Base-by-base conservation (phyloP, 1,140 invertebrate genomes). In the Drosophila albomicans region DNA sequence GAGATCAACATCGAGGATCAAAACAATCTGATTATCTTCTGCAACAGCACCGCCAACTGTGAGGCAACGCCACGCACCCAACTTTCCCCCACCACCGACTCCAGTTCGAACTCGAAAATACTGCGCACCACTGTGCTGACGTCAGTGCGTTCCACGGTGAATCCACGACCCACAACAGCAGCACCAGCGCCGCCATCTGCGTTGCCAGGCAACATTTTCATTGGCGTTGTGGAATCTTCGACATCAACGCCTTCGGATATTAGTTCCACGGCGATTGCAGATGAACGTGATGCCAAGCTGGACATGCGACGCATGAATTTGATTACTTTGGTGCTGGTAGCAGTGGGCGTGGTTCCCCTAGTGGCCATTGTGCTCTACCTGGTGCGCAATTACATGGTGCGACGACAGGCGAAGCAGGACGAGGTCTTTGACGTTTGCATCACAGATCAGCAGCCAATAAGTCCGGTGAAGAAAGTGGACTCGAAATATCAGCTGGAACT, bases 401-500 rank as follows among this genome's bases (percentile, higher is more conserved):
- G 94, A 30, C 94, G 94, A 57, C 93, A 93, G 48, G 94, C 94
- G 88, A 94, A 95, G 75, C 93, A 94, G 69, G 93, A 94, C 65
- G 94, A 94, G 15, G 94, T 94, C 70, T 94, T 94, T 57, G 94
- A 94, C 74, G 93, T 94, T 2, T 94, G 94, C 75, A 94, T 94
- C 59, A 93, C 94, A 2, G 94, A 94, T 61, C 91, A 92, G 57
- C 86, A 92, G 63, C 91, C 89, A 4, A 92, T 93, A 1, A 92
- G 91, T 56, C 92, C 91, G 0, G 91, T 93, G 0, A 91, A 92
- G 66, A 92, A 91, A 49, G 65, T 92, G 0, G 91, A 92, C 54
- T 79, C 84, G 13, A 92, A 92, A 41, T 91, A 92, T 46, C 87
- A 91, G 38, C 11, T 80, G 48, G 91, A 91, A 1, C 78, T 78